These are phyloP conservation scores for Harpagifer antarcticus DNA, from an alignment of 2,797 vertebrate species.

Conservation along the genomic window DNA sequence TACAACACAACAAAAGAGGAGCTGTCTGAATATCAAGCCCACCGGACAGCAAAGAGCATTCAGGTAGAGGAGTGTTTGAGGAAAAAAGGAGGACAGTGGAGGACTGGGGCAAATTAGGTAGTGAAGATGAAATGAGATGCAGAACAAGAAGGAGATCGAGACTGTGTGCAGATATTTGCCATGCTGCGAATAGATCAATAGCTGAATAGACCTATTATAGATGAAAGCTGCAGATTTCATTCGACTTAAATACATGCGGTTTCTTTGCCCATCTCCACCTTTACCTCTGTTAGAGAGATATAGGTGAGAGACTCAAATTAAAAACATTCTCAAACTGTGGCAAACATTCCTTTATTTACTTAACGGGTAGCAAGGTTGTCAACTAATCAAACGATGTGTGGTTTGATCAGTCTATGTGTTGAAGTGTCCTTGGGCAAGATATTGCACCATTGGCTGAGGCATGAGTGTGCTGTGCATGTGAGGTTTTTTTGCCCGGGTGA, in stretches of 20 bases:
- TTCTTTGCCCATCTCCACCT: constrained; percentile 43
- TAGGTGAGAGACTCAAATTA: no score
- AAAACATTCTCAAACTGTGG: no score
- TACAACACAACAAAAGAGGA: constrained; percentile 45
- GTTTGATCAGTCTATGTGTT: no score
- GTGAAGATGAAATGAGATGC: constrained; percentile 22
- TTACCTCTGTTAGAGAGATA: constrained; percentile 64
- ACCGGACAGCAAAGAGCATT: constrained; percentile 23
- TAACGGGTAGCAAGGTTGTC: no score
- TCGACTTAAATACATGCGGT: constrained; percentile 67
- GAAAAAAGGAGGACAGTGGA: neutral
- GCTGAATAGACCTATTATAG: constrained; percentile 67
- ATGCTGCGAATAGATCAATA: constrained; percentile 66
- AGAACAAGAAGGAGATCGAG: constrained; percentile 13
- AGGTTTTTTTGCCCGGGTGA: no score
- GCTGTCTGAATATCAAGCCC: constrained; percentile 30
- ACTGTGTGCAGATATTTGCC: constrained; percentile 30
- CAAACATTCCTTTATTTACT: no score
- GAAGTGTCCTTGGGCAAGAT: no score
- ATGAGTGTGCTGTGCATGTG: no score
- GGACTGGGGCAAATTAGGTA: constrained; percentile 1
- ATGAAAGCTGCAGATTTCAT: constrained; percentile 68
- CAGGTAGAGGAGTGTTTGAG: constrained; percentile 32
- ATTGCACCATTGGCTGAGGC: no score
- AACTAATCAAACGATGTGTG: no score